These are phyloP conservation scores for Halyomorpha halys DNA, from an alignment of 1,140 invertebrate genomes.

Conservation along the genomic window DNA sequence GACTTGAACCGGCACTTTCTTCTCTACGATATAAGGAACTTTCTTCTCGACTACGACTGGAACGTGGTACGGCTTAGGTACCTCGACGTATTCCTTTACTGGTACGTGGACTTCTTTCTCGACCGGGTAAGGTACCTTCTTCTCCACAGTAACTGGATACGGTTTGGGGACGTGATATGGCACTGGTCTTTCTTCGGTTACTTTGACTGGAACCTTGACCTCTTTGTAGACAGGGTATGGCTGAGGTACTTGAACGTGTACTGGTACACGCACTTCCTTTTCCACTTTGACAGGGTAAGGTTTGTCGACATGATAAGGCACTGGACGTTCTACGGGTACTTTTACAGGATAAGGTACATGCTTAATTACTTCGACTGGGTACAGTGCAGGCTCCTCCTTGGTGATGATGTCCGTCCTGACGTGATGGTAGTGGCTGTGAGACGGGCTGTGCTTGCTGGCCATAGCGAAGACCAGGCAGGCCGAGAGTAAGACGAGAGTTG, in stretches of 20 bases:
- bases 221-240: too few relatives aligned
- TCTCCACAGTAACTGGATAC: background rate
- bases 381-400: background rate
- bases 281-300: background rate
- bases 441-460: background rate
- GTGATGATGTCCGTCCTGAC: background rate
- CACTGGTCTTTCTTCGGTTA: too few relatives aligned
- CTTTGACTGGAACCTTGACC: too few relatives aligned
- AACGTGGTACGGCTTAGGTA: background rate
- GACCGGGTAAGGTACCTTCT: too few relatives aligned
- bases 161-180: background rate
- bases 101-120: background rate
- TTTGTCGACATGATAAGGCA: too few relatives aligned
- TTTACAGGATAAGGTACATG: background rate
- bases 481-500: background rate
- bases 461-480: background rate
- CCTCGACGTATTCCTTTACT: background rate
- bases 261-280: background rate
- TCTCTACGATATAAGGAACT: too few relatives aligned
- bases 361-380: background rate
- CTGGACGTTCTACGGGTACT: background rate
- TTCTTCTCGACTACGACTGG: background rate
- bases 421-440: background rate
- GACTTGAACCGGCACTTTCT: background rate
- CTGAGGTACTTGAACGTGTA: background rate